Evolutionary conservation across 1,140 invertebrate genomes (phyloP), one percentile per base, ranked within the genome.

Genomic region (Conopomorpha cramerella): DNA sequence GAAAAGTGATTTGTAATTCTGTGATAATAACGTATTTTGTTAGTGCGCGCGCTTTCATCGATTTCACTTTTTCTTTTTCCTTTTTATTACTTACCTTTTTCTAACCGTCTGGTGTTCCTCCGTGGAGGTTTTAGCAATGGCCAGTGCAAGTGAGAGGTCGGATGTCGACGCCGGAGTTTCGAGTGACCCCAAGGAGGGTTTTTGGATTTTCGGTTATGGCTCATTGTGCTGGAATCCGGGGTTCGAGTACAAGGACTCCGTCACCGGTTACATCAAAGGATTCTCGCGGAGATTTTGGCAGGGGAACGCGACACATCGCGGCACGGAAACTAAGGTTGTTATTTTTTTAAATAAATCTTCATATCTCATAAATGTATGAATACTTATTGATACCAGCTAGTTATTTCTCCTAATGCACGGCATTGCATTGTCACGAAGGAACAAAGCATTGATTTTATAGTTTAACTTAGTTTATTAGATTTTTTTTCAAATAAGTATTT

Each of bases 221-320:
- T 92, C 90, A 1, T 57, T 95, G 2, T 91, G 91, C 71, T 95
- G 92, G 92, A 80, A 88, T 63, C 92, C 91, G 0, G 91, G 91
- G 16, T 94, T 95, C 57, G 79, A 86, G 38, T 92, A 85, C 58
- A 77, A 82, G 39, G 82, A 86, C 49, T 85, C 85, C 16, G 76
- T 86, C 2, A 82, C 85, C 7, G 92, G 92, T 6, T 86, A 85
- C 46, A 79, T 91, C 1, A 82, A 81, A 49, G 90, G 91, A 12
- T 95, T 86, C 59, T 78, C 83, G 1, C 79, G 92, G 28, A 81
- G 86, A 59, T 94, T 94, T 70, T 93, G 90, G 89, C 92, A 95
- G 71, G 91, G 91, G 26, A 94, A 92, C 56, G 85, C 82, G 8
- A 86, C 86, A 1, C 91, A 94, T 59, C 79, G 92, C 30, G 92